Conservation (phyloP, 1,140 invertebrate genomes). For the Agrilus planipennis region DNA sequence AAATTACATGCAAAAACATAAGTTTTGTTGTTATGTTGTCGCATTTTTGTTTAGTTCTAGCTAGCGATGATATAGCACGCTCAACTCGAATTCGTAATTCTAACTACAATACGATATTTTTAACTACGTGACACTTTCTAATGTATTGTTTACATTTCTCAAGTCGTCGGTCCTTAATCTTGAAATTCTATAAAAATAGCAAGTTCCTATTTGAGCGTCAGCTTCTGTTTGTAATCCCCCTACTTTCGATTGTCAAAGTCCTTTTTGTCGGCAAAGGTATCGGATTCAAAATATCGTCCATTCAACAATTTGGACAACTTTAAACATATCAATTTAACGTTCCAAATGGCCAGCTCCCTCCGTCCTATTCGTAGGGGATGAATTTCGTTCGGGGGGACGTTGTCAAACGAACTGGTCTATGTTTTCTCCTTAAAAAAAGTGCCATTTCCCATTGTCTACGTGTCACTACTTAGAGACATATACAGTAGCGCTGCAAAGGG, state of each 20-base stretch:
- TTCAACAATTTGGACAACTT: constrained; percentile 22
- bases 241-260: constrained; percentile 12
- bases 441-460: constrained; percentile 25
- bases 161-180: too few relatives aligned
- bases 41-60: too few relatives aligned
- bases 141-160: too few relatives aligned
- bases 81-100: too few relatives aligned
- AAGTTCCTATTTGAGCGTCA: constrained; percentile 15
- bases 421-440: constrained; percentile 24
- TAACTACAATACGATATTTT: too few relatives aligned
- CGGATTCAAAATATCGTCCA: constrained; percentile 15
- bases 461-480: constrained; percentile 26
- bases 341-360: not conserved
- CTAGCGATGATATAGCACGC: too few relatives aligned
- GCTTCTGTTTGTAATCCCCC: constrained; percentile 23
- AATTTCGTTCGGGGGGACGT: too few relatives aligned
- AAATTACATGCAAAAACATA: too few relatives aligned
- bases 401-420: too few relatives aligned
- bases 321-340: constrained; percentile 26
- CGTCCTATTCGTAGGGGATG: too few relatives aligned
- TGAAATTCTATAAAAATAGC: not conserved
- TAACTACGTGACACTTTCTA: too few relatives aligned
- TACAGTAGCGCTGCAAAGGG: constrained; percentile 21
- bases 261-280: constrained; percentile 23
- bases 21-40: too few relatives aligned